phyloP scores from a whole-genome alignment of 1,140 invertebrate genomes.

The Lucilia cuprina region DNA sequence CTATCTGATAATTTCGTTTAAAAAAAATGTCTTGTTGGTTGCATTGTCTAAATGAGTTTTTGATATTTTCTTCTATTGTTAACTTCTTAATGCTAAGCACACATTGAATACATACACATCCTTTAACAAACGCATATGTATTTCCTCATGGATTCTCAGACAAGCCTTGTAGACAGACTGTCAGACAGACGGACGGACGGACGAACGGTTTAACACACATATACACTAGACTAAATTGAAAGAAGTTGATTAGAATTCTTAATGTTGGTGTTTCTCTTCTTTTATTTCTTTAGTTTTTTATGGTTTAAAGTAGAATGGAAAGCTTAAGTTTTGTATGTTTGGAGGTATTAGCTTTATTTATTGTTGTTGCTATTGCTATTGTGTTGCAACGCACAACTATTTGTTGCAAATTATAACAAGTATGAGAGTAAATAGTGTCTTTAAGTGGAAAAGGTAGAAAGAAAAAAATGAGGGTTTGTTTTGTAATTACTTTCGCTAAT shows the following conservation, averaged over 20 bases:
- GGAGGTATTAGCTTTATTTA: not conserved
- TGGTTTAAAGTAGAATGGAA: not conserved
- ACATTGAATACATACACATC: not conserved
- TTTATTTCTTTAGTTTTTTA: not conserved
- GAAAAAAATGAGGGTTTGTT: too few relatives aligned
- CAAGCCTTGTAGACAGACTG: too few relatives aligned
- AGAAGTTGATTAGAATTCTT: not conserved
- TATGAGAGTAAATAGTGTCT: not conserved
- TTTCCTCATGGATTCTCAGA: not conserved
- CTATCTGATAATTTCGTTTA: too few relatives aligned
- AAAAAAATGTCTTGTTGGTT: not conserved
- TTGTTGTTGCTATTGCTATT: not conserved
- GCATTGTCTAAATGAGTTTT: not conserved
- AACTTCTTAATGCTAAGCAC: not conserved
- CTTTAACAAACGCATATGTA: not conserved
- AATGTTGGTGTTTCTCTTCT: not conserved
- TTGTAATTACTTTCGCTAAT: too few relatives aligned
- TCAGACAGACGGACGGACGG: not conserved
- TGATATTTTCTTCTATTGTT: conserved; percentile 1
- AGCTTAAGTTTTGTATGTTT: not conserved
- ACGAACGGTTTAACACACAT: not conserved
- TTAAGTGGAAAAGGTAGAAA: too few relatives aligned
- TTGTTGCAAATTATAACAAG: not conserved
- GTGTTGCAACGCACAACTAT: not conserved
- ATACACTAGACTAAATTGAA: not conserved